Evolutionary conservation across 2,113 vertebrate species (phyloP).

Genomic region (Canis aureus): DNA sequence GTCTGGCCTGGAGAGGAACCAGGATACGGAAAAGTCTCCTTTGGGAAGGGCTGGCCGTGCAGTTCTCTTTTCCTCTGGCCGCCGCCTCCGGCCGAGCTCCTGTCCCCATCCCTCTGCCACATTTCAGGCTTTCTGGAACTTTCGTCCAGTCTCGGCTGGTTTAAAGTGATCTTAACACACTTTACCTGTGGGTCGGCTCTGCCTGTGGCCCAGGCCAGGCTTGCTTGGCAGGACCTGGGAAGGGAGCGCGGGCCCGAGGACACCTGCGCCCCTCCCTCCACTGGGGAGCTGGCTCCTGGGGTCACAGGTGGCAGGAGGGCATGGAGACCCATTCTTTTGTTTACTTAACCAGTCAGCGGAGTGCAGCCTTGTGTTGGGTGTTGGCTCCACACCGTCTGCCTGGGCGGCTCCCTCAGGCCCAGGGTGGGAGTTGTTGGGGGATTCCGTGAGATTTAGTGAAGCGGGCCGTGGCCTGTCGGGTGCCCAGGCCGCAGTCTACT

Average conservation of each 20-base stretch:
- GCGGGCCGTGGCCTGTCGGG: rapidly evolving
- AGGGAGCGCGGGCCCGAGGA: too few species aligned
- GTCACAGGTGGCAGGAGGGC: not conserved
- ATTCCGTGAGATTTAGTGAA: not conserved
- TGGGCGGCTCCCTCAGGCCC: not conserved
- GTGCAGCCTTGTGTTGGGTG: not conserved
- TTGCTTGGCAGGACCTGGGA: not conserved
- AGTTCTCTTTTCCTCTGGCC: not conserved
- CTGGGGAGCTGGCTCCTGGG: not conserved
- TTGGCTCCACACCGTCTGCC: not conserved
- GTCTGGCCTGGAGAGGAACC: not conserved
- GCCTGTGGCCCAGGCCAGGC: too few species aligned
- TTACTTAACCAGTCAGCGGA: not conserved
- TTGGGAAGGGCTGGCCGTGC: not conserved
- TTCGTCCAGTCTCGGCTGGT: not conserved
- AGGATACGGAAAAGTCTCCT: not conserved
- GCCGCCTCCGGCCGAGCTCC: not conserved
- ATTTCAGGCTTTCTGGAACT: not conserved
- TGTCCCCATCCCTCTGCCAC: not conserved
- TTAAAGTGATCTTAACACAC: not conserved
- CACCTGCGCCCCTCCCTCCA: too few species aligned
- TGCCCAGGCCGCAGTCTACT: not conserved
- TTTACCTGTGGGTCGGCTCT: too few species aligned
- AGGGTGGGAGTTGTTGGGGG: not conserved
- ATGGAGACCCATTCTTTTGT: not conserved